These are phyloP conservation scores for Malthinus seriepunctatus DNA, from an alignment of 2,888 invertebrate genomes.

Conservation along the genomic window DNA sequence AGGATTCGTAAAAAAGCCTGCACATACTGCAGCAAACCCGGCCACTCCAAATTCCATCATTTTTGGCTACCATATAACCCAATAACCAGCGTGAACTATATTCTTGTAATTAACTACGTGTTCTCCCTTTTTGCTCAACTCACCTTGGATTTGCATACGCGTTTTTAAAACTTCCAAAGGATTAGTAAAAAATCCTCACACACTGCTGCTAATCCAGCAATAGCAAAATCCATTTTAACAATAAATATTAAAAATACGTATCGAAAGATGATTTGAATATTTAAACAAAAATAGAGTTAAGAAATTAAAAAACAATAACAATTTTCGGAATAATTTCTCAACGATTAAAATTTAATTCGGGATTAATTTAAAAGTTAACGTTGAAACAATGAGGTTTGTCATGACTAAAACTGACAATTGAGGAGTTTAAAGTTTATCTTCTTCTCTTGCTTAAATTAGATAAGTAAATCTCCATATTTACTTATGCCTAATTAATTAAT, in stretches of 20 bases:
- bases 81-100: constrained; percentile 76
- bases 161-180: constrained; percentile 90
- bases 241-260: too few relatives aligned
- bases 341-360: too few relatives aligned
- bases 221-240: constrained; percentile 49
- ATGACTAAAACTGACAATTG: too few relatives aligned
- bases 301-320: too few relatives aligned
- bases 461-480: background rate
- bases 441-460: too few relatives aligned
- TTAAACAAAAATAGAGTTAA: too few relatives aligned
- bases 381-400: too few relatives aligned
- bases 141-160: constrained; percentile 79
- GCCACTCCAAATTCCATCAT: constrained; percentile 72
- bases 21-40: constrained; percentile 60
- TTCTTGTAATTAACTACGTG: constrained; percentile 69
- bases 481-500: too few relatives aligned
- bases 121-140: constrained; percentile 62
- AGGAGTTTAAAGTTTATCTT: background rate
- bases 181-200: constrained; percentile 79
- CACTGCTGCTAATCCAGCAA: constrained; percentile 62
- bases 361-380: too few relatives aligned
- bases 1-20: constrained; percentile 84
- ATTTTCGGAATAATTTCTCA: too few relatives aligned
- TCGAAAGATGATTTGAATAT: too few relatives aligned
- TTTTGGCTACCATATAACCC: constrained; percentile 50